These are phyloP conservation scores for Macrocentrus cingulum DNA, from an alignment of 1,140 invertebrate genomes.

Conservation along the genomic window DNA sequence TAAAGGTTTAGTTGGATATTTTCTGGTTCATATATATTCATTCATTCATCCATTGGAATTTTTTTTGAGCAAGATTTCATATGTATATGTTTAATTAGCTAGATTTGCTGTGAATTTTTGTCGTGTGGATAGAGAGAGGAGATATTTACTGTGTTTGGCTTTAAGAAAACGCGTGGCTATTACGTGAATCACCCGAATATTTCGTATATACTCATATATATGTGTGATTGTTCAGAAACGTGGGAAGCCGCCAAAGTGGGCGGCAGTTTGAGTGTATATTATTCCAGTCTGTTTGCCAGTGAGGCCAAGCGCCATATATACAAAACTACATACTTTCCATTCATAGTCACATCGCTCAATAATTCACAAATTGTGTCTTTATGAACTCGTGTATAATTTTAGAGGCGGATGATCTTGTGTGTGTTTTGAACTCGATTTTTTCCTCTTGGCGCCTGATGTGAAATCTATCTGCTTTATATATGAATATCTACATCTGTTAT, in stretches of 20 bases:
- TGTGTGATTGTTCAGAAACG: constrained; percentile 8
- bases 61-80: too few species aligned
- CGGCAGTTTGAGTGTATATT: constrained; percentile 25
- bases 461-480: too few species aligned
- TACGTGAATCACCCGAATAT: too few species aligned
- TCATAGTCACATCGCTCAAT: constrained; percentile 25
- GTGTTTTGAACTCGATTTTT: too few species aligned
- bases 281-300: constrained; percentile 33
- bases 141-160: not conserved
- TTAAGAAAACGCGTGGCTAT: not conserved
- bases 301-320: constrained; percentile 22
- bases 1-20: too few species aligned
- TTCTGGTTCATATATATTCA: too few species aligned
- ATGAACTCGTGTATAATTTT: not conserved
- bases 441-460: too few species aligned
- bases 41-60: too few species aligned
- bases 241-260: constrained; percentile 14
- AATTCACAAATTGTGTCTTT: constrained; percentile 2
- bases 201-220: not conserved
- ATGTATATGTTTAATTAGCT: too few species aligned
- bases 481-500: too few species aligned
- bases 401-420: not conserved
- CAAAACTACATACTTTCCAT: constrained; percentile 34
- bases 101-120: too few species aligned
- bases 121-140: too few species aligned